Evolutionary conservation across 1,140 invertebrate species (phyloP).

Genomic region (Chrysoperla carnea): DNA sequence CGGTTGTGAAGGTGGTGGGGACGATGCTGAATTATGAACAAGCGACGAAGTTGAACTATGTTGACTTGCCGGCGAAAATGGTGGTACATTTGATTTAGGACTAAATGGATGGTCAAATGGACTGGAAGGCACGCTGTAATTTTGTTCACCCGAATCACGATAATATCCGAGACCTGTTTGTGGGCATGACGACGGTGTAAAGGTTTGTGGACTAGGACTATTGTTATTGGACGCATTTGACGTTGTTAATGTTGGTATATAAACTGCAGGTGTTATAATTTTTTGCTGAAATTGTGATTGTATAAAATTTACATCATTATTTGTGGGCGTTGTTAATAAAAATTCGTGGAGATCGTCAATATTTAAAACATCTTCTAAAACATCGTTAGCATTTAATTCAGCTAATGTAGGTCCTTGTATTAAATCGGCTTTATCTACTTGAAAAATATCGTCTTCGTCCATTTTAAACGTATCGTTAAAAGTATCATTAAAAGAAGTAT

Average conservation of each 20-base stretch:
- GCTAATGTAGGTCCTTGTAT: constrained; percentile 68
- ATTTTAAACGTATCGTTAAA: constrained; percentile 39
- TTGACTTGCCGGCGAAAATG: constrained; percentile 36
- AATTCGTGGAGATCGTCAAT: constrained; percentile 43
- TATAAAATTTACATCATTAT: constrained; percentile 16
- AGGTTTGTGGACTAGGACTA: not conserved
- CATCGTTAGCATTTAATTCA: constrained; percentile 69
- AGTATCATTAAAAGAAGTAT: constrained; percentile 9
- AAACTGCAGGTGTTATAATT: constrained; percentile 1
- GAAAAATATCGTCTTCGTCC: constrained; percentile 79
- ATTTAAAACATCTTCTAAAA: constrained; percentile 56
- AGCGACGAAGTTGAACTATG: constrained; percentile 35
- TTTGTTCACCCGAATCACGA: constrained; percentile 14
- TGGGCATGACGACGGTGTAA: constrained; percentile 15
- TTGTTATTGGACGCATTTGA: constrained; percentile 7
- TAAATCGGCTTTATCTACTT: constrained; percentile 73
- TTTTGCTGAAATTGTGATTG: constrained; percentile 3
- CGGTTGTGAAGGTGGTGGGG: constrained; percentile 17
- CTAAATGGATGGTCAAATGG: constrained; percentile 23
- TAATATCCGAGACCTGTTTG: constrained; percentile 16
- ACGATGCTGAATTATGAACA: constrained; percentile 24
- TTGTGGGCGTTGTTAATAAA: constrained; percentile 52
- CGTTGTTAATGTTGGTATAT: constrained; percentile 5
- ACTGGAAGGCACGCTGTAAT: constrained; percentile 17
- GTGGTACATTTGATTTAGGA: constrained; percentile 23